Percentiles rank a stretch among this genome's conserved stretches.
These are phyloP conservation scores for Teleogryllus oceanicus DNA, from an alignment of 2,888 invertebrate species.

Conservation along the genomic window DNA sequence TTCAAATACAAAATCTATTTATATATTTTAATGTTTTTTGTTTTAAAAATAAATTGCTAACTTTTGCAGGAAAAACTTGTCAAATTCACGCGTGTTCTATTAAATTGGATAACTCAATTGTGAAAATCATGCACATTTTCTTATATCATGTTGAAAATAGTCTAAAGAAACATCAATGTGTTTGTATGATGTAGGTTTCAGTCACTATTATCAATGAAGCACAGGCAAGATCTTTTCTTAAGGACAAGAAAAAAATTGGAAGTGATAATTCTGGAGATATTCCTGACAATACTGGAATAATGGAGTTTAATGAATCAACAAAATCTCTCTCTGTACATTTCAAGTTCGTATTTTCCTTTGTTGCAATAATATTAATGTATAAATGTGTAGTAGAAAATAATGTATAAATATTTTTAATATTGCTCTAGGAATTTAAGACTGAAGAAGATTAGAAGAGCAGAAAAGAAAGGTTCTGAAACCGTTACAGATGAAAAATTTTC, in stretches of 20 bases:
- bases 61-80: not conserved
- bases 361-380: not conserved
- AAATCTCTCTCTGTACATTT: constrained; percentile 87
- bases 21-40: no score
- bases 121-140: constrained; percentile 48
- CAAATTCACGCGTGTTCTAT: not conserved
- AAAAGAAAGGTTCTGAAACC: constrained; percentile 95
- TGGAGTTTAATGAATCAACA: constrained; percentile 90
- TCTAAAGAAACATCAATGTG: not conserved
- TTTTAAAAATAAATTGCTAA: no score
- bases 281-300: constrained; percentile 87
- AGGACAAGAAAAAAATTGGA: constrained; percentile 72
- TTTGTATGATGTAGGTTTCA: constrained; percentile 48
- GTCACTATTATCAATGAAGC: constrained; percentile 71
- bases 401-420: not conserved
- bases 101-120: no score
- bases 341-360: constrained; percentile 50
- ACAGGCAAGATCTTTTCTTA: constrained; percentile 81
- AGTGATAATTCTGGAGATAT: constrained; percentile 86
- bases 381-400: not conserved
- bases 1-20: no score
- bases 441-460: constrained; percentile 91
- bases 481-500: constrained; percentile 98
- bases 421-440: constrained; percentile 76
- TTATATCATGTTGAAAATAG: not conserved